Base-by-base conservation (phyloP, 2,888 invertebrate genomes). In the Theretra japonica region DNA sequence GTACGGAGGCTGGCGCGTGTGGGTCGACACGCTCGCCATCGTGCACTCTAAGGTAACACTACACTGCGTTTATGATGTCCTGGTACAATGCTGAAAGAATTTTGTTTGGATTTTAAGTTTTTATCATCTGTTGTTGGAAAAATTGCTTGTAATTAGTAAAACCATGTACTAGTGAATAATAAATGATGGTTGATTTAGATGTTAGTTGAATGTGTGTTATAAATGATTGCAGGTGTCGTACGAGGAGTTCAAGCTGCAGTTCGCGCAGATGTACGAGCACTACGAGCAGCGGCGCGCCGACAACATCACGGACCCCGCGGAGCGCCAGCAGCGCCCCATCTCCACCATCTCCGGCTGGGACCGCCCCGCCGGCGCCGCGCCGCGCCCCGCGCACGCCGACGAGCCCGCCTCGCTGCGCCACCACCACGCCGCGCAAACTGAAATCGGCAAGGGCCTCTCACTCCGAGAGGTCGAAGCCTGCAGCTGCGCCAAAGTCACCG, bases 21-120 rank as follows among this genome's bases (percentile, higher is more conserved):
- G 99, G 99, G 99, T 99, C 6, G 99, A 99, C 88, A 99, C 99
- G 0, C 92, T 99, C 74, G 99, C 99, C 60, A 99, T 99, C 83
- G 98, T 99, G 1, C 99, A 99, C 93, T 99, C 99, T 1, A 99
- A 99, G 96, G 99, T 98, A 87, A 86, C n/a, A 84, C 78, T 68
- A 8, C n/a, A 69, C 65, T 25, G 25, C 25, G 7, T 19, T 48
- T 8, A 58, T 59, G 15, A 4, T 48, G 1, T 19, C 59, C 19
- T 70, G 58, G 58, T 58, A 33, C n/a, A 1, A 19, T 19, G 19
- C 6, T 25, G 50, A 6, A 72, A 11, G 0, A 21, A 6, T 21
- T 5, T 23, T 30, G 30, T 62, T n/a, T 30, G 19, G 1, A 33
- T 25, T 28, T 30, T 11, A 11, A 11, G 11, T 11, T 15, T 11